These are phyloP conservation scores for Orientallactaga bullata DNA, from an alignment of 2,113 vertebrate genomes.

Conservation along the genomic window DNA sequence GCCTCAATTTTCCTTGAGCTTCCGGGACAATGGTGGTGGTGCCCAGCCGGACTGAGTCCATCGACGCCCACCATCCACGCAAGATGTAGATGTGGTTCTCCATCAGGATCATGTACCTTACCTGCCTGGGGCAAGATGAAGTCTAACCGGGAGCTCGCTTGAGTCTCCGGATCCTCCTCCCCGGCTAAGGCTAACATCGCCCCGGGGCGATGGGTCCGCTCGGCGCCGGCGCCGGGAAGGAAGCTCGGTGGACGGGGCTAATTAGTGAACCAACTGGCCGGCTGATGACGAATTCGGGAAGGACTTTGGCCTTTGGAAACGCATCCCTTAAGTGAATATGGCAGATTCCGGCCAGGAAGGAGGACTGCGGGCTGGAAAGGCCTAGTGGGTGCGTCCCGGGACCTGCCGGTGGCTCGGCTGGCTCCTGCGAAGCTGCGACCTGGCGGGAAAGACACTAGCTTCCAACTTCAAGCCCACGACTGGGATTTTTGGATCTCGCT, in stretches of 20 bases:
- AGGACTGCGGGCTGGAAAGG: background rate
- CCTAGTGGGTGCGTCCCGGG: conserved; percentile 44
- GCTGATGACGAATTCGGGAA: conserved; percentile 75
- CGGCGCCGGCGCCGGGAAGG: conserved; percentile 53
- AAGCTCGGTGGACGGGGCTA: conserved; percentile 69
- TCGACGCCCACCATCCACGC: background rate
- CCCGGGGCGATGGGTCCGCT: background rate
- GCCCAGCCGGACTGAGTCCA: too few species aligned
- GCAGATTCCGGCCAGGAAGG: conserved; percentile 66
- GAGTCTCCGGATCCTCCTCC: background rate
- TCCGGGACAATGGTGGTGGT: background rate
- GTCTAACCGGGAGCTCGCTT: background rate
- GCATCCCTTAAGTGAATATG: conserved; percentile 64
- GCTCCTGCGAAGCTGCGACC: background rate
- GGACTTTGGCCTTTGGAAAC: conserved; percentile 79
- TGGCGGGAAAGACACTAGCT: fast-evolving
- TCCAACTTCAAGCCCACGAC: background rate
- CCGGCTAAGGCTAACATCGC: background rate
- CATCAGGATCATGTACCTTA: background rate
- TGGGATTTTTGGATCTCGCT: background rate
- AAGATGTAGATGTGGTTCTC: background rate
- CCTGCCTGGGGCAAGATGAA: background rate
- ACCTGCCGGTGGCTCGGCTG: conserved; percentile 71
- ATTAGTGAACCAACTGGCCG: conserved; percentile 82
- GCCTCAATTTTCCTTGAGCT: background rate